Percentiles rank a stretch among this genome's conserved stretches.
These are phyloP conservation scores for Rhopalosiphum maidis DNA, from an alignment of 1,140 invertebrate genomes.

Conservation along the genomic window DNA sequence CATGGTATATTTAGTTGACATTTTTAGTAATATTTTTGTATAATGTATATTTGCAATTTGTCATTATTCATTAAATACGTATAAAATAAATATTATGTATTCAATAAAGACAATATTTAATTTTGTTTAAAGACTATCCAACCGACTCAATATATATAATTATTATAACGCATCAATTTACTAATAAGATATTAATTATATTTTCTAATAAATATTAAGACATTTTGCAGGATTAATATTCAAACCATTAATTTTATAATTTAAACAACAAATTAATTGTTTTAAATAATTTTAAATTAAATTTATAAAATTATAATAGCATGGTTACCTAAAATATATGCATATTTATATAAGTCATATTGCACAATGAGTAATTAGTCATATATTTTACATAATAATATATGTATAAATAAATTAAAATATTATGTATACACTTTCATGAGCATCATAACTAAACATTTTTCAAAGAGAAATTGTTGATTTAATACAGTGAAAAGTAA, in stretches of 20 bases:
- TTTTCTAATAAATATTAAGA: background rate
- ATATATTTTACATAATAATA: background rate
- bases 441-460: background rate
- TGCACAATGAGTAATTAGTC: background rate
- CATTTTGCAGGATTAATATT: background rate
- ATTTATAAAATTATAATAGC: background rate
- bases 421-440: constrained; percentile 13
- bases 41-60: background rate
- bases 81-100: background rate
- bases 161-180: background rate
- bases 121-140: background rate
- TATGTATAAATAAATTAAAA: background rate
- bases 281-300: background rate
- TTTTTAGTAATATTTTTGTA: background rate
- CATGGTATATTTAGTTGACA: background rate
- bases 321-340: background rate
- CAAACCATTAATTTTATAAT: background rate
- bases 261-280: background rate
- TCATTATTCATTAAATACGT: background rate
- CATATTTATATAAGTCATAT: background rate
- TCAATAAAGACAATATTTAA: background rate
- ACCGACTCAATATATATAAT: background rate
- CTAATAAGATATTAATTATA: background rate
- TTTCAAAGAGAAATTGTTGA: background rate
- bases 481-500: background rate